phyloP scores from a whole-genome alignment of 2,113 vertebrate genomes.

The Acanthisitta chloris region DNA sequence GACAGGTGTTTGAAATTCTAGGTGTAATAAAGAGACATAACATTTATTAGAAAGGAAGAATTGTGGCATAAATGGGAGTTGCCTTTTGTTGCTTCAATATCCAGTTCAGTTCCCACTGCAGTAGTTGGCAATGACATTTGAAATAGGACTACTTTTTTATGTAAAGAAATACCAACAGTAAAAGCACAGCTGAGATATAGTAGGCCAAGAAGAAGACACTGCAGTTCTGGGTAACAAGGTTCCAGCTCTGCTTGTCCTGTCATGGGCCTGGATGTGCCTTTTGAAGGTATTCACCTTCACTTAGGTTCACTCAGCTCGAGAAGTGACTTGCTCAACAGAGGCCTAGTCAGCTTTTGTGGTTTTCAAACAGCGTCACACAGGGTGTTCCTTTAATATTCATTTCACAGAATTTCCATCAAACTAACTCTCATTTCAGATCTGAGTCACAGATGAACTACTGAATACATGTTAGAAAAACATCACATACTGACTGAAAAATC shows the following conservation, averaged over 20 bases:
- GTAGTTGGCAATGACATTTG: not conserved
- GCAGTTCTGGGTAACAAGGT: not conserved
- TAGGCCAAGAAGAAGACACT: not conserved
- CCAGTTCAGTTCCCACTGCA: not conserved
- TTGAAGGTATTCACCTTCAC: not conserved
- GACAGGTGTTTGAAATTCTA: constrained; percentile 47
- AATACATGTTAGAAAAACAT: not conserved
- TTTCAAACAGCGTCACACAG: not conserved
- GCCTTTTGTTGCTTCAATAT: not conserved
- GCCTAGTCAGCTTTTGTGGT: not conserved
- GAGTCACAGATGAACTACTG: not conserved
- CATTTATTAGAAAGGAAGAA: constrained; percentile 23
- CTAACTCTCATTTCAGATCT: not conserved
- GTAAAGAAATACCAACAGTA: not conserved
- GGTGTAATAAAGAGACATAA: constrained; percentile 14
- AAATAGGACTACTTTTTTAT: not conserved
- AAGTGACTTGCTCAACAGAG: not conserved
- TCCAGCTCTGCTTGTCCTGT: not conserved
- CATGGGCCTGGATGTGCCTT: not conserved
- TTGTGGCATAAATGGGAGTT: constrained; percentile 1
- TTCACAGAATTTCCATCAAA: not conserved
- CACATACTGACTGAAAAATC: not conserved
- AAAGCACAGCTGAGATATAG: not conserved
- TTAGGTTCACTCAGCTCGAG: not conserved
- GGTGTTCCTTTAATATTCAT: not conserved